Percentiles rank a stretch among this genome's conserved stretches.
These are phyloP conservation scores for Peribatodes rhomboidaria DNA, from an alignment of 2,888 invertebrate genomes.

Conservation along the genomic window DNA sequence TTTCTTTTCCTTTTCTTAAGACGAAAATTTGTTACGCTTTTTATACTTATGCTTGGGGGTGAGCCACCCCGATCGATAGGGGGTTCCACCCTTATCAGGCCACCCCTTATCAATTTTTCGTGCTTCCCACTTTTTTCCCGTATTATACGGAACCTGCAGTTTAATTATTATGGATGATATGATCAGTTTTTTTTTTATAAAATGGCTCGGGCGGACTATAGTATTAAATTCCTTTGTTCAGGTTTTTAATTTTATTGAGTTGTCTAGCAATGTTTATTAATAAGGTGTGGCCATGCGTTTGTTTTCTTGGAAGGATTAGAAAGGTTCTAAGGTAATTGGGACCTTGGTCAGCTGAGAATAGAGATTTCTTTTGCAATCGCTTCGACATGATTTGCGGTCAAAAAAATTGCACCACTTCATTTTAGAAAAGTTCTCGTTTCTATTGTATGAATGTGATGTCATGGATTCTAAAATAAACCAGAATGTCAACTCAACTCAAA, in stretches of 20 bases:
- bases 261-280: not conserved
- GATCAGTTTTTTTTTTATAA: slow-evolving; percentile 46
- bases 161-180: slow-evolving; percentile 64
- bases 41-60: slow-evolving; percentile 81
- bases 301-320: too few relatives aligned
- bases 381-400: too few relatives aligned
- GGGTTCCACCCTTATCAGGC: slow-evolving; percentile 71
- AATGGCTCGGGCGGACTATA: slow-evolving; percentile 26
- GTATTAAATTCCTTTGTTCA: slow-evolving; percentile 22
- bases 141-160: slow-evolving; percentile 68
- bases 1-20: slow-evolving; percentile 87
- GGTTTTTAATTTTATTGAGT: slow-evolving; percentile 13
- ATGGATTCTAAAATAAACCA: too few relatives aligned
- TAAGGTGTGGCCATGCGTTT: not conserved
- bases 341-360: too few relatives aligned
- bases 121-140: slow-evolving; percentile 68
- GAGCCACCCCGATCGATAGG: slow-evolving; percentile 78
- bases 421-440: too few relatives aligned
- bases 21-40: slow-evolving; percentile 87
- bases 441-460: too few relatives aligned
- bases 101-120: slow-evolving; percentile 86
- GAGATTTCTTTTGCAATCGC: too few relatives aligned
- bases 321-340: too few relatives aligned
- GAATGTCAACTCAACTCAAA: too few relatives aligned
- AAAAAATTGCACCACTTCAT: too few relatives aligned